phyloP scores from a whole-genome alignment of 2,888 invertebrate genomes.

The Mamestra brassicae region DNA sequence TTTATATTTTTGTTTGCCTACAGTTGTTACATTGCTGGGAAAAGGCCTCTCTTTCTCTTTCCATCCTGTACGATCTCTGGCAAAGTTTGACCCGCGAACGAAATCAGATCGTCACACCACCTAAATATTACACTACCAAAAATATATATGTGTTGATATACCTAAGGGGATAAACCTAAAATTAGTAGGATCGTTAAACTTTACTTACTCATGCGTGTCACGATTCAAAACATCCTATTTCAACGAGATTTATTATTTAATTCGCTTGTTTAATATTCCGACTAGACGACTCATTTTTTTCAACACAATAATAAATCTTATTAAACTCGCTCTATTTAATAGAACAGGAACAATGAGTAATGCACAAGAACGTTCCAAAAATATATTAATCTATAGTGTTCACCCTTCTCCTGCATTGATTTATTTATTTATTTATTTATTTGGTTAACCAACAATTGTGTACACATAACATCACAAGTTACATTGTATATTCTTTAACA shows the following conservation, averaged over 20 bases:
- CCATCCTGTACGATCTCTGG: too few species aligned
- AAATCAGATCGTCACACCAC: too few species aligned
- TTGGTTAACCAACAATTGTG: too few species aligned
- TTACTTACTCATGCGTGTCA: constrained; percentile 28
- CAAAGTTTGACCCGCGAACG: too few species aligned
- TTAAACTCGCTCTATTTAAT: not conserved
- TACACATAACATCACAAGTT: too few species aligned
- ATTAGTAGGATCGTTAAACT: not conserved
- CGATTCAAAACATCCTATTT: constrained; percentile 15
- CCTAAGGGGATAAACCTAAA: constrained; percentile 24
- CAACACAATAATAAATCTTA: constrained; percentile 1
- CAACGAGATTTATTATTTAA: constrained; percentile 23
- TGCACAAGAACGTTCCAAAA: not conserved
- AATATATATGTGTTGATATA: not conserved
- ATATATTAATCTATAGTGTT: not conserved
- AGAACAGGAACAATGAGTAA: not conserved
- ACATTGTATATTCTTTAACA: too few species aligned
- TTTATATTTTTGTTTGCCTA: too few species aligned
- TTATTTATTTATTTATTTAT: too few species aligned
- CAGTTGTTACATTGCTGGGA: too few species aligned
- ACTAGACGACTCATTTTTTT: constrained; percentile 5
- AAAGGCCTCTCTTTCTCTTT: too few species aligned
- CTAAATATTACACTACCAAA: not conserved
- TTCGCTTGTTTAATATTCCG: constrained; percentile 17
- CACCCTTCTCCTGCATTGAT: not conserved